Conservation (phyloP, 2,888 invertebrate species). For the Coelinius sp. region DNA sequence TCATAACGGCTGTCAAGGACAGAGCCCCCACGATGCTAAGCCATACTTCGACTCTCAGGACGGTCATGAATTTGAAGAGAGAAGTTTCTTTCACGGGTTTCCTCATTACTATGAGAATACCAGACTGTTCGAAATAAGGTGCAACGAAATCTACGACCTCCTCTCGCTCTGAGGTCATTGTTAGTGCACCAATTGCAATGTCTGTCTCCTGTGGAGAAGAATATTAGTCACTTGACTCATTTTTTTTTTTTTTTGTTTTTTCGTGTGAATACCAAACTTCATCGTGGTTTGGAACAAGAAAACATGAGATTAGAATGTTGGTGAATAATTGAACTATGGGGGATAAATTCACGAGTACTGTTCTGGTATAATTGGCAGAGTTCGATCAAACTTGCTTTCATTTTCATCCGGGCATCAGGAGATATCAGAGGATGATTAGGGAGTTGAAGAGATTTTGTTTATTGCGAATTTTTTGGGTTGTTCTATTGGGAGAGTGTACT, state of each 20-base stretch:
- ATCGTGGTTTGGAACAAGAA: too few species aligned
- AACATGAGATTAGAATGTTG: too few species aligned
- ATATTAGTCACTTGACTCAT: too few species aligned
- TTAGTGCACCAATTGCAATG: conserved; percentile 84
- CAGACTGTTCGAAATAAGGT: conserved; percentile 92
- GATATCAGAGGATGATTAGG: not conserved
- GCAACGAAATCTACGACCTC: conserved; percentile 92
- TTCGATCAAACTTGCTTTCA: conserved; percentile 27
- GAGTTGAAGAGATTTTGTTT: not conserved
- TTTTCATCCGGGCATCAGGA: conserved; percentile 17
- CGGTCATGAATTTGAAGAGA: conserved; percentile 94
- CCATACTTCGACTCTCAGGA: conserved; percentile 90
- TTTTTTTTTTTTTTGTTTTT: too few species aligned
- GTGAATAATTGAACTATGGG: too few species aligned
- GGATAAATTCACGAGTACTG: not conserved
- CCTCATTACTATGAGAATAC: conserved; percentile 90
- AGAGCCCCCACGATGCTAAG: conserved; percentile 88
- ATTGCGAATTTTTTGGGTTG: not conserved
- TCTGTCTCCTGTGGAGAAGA: conserved; percentile 80
- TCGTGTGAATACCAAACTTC: too few species aligned
- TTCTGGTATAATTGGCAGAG: conserved; percentile 25
- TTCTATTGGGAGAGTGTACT: not conserved
- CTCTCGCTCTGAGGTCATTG: conserved; percentile 92
- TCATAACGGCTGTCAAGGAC: conserved; percentile 86
- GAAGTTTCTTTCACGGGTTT: conserved; percentile 87